A percentile compares a stretch with the other conserved stretches of the same genome.
Conservation (phyloP, 2,888 invertebrate species). For the Lithophane semibrunnea region DNA sequence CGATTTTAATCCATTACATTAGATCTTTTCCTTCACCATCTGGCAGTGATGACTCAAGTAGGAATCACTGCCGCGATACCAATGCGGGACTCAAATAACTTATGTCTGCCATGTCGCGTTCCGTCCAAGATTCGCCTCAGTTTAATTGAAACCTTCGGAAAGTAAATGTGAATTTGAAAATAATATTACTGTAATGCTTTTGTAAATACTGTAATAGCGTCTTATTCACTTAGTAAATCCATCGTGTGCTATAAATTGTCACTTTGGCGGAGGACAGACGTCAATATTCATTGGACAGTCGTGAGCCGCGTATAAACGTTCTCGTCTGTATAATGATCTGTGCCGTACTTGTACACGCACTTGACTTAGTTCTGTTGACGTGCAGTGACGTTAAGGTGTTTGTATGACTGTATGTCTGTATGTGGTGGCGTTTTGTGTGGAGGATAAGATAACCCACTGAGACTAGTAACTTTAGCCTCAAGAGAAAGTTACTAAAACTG, state of each 20-base stretch:
- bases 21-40: too few relatives aligned
- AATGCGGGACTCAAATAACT: too few relatives aligned
- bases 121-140: too few relatives aligned
- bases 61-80: too few relatives aligned
- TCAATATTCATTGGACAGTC: constrained; percentile 70
- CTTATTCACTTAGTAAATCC: constrained; percentile 55
- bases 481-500: too few relatives aligned
- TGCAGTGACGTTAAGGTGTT: constrained; percentile 6
- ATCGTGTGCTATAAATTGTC: constrained; percentile 73
- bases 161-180: too few relatives aligned
- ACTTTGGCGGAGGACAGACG: constrained; percentile 68
- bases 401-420: background rate
- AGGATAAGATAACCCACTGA: background rate
- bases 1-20: too few relatives aligned
- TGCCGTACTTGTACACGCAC: constrained; percentile 57
- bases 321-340: constrained; percentile 70
- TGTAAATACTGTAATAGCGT: constrained; percentile 11
- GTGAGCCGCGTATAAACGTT: constrained; percentile 64
- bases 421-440: background rate
- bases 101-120: too few relatives aligned
- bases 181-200: background rate
- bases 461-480: background rate
- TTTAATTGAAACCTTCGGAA: too few relatives aligned
- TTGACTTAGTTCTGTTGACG: constrained; percentile 62
- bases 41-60: too few relatives aligned